Evolutionary conservation across 2,113 vertebrate species (phyloP).

Genomic region (Sander vitreus): DNA sequence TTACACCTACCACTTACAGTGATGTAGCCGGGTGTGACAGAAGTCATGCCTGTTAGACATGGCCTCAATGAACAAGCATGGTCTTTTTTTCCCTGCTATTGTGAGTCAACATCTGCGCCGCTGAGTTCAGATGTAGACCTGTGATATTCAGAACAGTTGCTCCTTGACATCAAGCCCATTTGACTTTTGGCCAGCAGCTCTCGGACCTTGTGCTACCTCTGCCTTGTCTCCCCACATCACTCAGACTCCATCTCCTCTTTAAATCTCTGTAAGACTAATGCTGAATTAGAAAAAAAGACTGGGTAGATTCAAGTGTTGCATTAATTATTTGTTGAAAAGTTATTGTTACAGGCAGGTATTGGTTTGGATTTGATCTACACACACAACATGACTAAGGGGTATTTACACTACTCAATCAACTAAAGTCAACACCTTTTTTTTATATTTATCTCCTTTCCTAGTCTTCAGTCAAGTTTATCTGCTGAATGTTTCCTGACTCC

Average conservation of each 20-base stretch:
- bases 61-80: not conserved
- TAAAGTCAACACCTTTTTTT: not conserved
- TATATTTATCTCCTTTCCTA: not conserved
- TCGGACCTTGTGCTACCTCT: slow-evolving; percentile 48
- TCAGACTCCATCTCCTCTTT: slow-evolving; percentile 42
- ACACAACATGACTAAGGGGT: not conserved
- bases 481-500: not conserved
- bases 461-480: not conserved
- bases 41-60: not conserved
- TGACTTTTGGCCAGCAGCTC: slow-evolving; percentile 47
- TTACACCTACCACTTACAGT: slow-evolving; percentile 30
- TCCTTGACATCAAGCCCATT: slow-evolving; percentile 25
- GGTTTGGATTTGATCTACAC: not conserved
- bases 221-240: slow-evolving; percentile 28
- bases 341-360: not conserved
- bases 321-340: slow-evolving; percentile 21
- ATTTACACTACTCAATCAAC: not conserved
- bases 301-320: slow-evolving; percentile 22
- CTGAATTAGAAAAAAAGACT: not conserved
- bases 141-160: slow-evolving; percentile 29
- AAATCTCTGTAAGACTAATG: slow-evolving; percentile 39
- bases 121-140: slow-evolving; percentile 20
- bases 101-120: slow-evolving; percentile 36
- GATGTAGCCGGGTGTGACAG: slow-evolving; percentile 1
- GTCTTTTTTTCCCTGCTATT: slow-evolving; percentile 18